Conservation (phyloP, 1,140 invertebrate genomes). For the Paraescarpia echinospica region DNA sequence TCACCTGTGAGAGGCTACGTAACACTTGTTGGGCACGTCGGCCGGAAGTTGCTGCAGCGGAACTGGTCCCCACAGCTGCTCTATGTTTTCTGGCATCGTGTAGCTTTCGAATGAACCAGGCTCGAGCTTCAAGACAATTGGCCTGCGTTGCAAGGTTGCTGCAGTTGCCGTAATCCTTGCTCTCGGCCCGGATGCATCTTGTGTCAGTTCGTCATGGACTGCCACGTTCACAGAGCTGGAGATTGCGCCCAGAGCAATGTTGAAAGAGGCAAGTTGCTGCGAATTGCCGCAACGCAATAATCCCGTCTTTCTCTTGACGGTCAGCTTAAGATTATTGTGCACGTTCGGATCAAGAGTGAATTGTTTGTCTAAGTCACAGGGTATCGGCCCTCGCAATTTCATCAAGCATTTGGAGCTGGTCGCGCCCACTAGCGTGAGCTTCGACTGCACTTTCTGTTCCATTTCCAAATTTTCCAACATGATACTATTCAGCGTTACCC, state of each 20-base stretch:
- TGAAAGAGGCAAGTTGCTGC: not conserved
- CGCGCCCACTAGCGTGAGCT: not conserved
- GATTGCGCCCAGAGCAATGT: not conserved
- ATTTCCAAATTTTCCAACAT: not conserved
- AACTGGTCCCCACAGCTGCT: slow-evolving; percentile 52
- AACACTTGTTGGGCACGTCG: slow-evolving; percentile 44
- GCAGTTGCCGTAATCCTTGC: not conserved
- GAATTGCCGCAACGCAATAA: not conserved
- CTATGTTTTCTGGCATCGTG: slow-evolving; percentile 50
- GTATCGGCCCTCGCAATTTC: not conserved
- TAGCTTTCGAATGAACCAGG: slow-evolving; percentile 38
- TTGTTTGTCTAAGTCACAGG: not conserved
- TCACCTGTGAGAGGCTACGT: slow-evolving; percentile 53
- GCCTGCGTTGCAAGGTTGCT: not conserved
- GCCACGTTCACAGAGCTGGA: not conserved
- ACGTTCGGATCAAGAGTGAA: not conserved
- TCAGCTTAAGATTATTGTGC: not conserved
- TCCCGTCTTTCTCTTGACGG: not conserved
- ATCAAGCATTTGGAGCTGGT: not conserved
- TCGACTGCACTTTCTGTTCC: not conserved
- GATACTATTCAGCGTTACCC: not conserved
- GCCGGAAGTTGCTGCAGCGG: slow-evolving; percentile 43
- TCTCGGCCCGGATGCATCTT: not conserved
- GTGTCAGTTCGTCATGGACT: not conserved
- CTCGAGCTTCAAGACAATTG: slow-evolving; percentile 24